Evolutionary conservation across 2,113 vertebrate species (phyloP).

Genomic region (Rousettus leschenaultii): DNA sequence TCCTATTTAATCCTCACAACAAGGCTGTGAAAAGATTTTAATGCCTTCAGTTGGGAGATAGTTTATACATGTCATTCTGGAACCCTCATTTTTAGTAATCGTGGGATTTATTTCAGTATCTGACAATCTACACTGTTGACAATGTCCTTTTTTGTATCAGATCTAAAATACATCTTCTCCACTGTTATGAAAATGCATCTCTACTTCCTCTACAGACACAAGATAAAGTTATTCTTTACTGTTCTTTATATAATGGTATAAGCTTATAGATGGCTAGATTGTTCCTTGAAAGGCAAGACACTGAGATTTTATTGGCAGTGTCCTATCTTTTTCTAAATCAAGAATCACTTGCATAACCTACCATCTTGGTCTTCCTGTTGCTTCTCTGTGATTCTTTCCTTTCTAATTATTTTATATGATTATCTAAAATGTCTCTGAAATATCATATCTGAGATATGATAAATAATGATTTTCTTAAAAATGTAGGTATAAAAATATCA

Average conservation of each 20-base stretch:
- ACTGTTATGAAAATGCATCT: neutral
- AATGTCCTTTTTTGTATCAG: neutral
- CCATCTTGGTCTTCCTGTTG: neutral
- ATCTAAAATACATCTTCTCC: neutral
- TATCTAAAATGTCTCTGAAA: neutral
- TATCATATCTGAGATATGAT: neutral
- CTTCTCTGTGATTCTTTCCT: neutral
- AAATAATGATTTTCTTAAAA: constrained; percentile 28
- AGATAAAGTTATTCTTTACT: neutral
- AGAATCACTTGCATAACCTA: neutral
- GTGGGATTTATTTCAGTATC: neutral
- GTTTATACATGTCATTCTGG: neutral
- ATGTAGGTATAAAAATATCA: neutral
- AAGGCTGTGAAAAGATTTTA: neutral
- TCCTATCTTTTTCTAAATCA: neutral
- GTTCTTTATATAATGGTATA: neutral
- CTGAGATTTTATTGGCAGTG: neutral
- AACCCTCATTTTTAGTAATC: neutral
- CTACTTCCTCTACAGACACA: neutral
- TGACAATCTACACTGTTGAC: neutral
- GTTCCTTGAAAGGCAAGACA: neutral
- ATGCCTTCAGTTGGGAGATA: neutral
- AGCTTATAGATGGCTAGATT: neutral
- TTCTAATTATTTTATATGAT: neutral
- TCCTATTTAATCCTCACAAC: neutral